Base-by-base conservation (phyloP, 2,113 vertebrate genomes). In the Ovibos moschatus region DNA sequence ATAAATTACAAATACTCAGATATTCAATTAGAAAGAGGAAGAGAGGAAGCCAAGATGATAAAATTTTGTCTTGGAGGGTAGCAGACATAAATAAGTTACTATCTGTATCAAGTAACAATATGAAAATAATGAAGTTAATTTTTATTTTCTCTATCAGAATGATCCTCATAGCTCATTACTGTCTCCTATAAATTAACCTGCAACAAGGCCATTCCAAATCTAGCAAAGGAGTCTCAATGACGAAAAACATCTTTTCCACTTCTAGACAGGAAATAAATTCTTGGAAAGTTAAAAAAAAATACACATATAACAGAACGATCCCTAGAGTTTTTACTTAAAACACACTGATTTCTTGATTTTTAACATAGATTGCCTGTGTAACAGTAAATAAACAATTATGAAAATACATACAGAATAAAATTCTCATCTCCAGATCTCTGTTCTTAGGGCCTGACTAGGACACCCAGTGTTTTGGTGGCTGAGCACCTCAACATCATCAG, bases 131-230 rank as follows among this genome's bases (percentile, higher is more conserved):
- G 5, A 94, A 58, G 91, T 88, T 67, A 89, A 94, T 91, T 87
- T 87, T 97, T 33, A 86, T 88, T 71, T 92, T 96, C 84, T 97
- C 74, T 81, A 93, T 50, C 28, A 16, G 50, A 93, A 82, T 11
- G 12, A 36, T 84, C 58, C 47, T 90, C 71, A 78, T 1, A 95
- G 23, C 16, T 95, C 92, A 95, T 47, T 51, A 95, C 5, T 85
- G 3, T 60, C 58, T 95, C 55, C 55, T 95, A 67, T 96, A 95
- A 92, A 67, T 51, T 57, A 55, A 81, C 53, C 5, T 79, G n/a
- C 25, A 87, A 83, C 33, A 76, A 81, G 51, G 50, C 30, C 47
- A 85, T 50, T 85, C 28, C 71, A 90, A 95, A 87, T 81, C 81
- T 94, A 94, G 40, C 36, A 88, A 45, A 82, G 71, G 17, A 91